Base-by-base conservation (phyloP, 1,140 invertebrate genomes). In the Drosophila tropicalis region DNA sequence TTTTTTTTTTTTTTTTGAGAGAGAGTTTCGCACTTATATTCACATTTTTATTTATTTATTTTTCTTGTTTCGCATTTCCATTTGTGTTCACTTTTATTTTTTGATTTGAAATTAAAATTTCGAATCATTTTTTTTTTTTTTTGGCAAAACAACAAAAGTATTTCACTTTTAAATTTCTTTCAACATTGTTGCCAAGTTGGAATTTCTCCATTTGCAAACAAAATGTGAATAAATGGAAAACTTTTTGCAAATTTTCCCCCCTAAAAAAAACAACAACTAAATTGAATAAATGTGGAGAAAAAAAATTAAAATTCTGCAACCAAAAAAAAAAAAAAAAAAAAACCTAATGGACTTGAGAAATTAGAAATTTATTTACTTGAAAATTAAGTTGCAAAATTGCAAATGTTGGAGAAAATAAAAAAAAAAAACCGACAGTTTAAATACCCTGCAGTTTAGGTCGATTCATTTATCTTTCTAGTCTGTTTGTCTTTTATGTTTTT, bases 91-190 rank as follows among this genome's bases (percentile, higher is more conserved):
- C 63, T 86, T 75, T 83, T 69, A 85, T 86, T 86, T 86, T 83
- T 86, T 85, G 86, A 85, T 85, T 86, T 86, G 69, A 86, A 86
- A 86, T 86, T 78, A 79, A 79, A 87, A 79, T 79, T 86, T 86
- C 70, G 66, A 77, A 77, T 72, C 72, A 36, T 73, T 61, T 62
- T 69, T 29, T 29, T 29, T 75, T 3, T 70, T 64, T 62, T 84
- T 84, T 73, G 66, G 67, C 71, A 73, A 65, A 57, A 62, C 63
- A 73, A 61, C 73, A 71, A 68, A 86, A 80, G 70, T 74, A 70
- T 85, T 85, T 78, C 62, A 58, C 68, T 61, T 58, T 44, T 44
- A 41, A 61, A 54, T 51, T 51, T 51, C 44, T 19, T 22, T 22
- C 17, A 51, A 51, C 44, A 22, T 51, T 51, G 17, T 51, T 51